Evolutionary conservation across 2,888 invertebrate genomes (phyloP).

Genomic region (Nemotelus nigrinus): DNA sequence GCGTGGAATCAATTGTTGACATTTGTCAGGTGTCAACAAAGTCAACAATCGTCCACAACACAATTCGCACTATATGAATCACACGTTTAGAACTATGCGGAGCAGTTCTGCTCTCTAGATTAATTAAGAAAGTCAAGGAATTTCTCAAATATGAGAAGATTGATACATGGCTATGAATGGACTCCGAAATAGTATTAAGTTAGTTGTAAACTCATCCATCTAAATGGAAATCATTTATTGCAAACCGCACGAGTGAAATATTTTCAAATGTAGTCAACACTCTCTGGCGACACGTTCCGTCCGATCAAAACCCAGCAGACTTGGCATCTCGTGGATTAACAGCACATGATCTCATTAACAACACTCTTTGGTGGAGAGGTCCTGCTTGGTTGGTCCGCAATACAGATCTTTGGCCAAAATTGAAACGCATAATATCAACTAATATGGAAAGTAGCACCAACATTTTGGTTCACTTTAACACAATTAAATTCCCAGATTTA

Average conservation of each 20-base stretch:
- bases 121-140: too few species aligned
- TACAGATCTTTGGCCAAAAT: not conserved
- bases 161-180: not conserved
- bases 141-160: too few species aligned
- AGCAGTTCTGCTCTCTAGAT: too few species aligned
- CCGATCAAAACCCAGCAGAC: not conserved
- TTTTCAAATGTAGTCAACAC: not conserved
- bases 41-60: too few species aligned
- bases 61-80: too few species aligned
- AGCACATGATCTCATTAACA: not conserved
- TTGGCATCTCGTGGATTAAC: not conserved
- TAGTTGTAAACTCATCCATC: not conserved
- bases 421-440: not conserved
- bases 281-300: not conserved
- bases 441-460: not conserved
- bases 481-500: not conserved
- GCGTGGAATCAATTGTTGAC: too few species aligned
- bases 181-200: not conserved
- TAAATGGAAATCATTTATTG: conserved; percentile 8
- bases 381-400: not conserved
- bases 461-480: not conserved
- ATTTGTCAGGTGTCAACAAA: too few species aligned
- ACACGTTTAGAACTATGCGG: too few species aligned
- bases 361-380: not conserved
- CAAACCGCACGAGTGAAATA: not conserved